Evolutionary conservation across 2,797 vertebrate species (phyloP), one percentile per base, ranked within the genome.

Genomic region (Hybognathus amarus): DNA sequence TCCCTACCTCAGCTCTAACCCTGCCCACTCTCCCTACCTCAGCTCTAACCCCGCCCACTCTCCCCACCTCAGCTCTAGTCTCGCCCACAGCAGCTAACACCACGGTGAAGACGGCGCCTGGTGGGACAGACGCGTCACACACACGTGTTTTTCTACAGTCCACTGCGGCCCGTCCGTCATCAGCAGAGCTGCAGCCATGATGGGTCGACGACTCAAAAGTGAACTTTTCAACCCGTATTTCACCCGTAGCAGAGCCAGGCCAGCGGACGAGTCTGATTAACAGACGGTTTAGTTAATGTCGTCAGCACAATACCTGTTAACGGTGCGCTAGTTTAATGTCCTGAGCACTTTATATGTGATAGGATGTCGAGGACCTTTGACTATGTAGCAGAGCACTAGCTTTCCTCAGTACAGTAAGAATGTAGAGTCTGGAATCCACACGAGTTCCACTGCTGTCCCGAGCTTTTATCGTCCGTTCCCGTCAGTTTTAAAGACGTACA

Each of bases 321-420:
- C 89, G 79, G 91, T 86, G 90, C 30, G 79, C 90, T 90, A 87
- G 85, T 91, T 91, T n/a, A 56, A 59, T 83, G 91, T 94, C 91
- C 91, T 88, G 91, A 92, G 93, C 94, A 95, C 94, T 93, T 94
- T 93, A 90, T 90, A 87, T 89, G 88, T 91, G 86, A 90, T 93
- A 91, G 91, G 89, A 88, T 89, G 87, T 92, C 88, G 79, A 88
- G 74, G 85, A 87, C 89, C 88, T 89, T 87, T 87, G 78, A 91
- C 83, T 69, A 92, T 93, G 93, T 94, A 95, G 92, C 93, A 91
- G 90, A 92, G 91, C 91, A 92, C 90, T 92, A 91, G 90, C 87
- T 70, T 89, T 83, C 91, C 82, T 91, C 89, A 85, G 87, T 92
- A 89, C 87, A 90, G 87, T 91, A 92, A 92, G 93, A 95, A 94